Evolutionary conservation across 2,113 vertebrate genomes (phyloP).

Genomic region (Regulus satrapa): DNA sequence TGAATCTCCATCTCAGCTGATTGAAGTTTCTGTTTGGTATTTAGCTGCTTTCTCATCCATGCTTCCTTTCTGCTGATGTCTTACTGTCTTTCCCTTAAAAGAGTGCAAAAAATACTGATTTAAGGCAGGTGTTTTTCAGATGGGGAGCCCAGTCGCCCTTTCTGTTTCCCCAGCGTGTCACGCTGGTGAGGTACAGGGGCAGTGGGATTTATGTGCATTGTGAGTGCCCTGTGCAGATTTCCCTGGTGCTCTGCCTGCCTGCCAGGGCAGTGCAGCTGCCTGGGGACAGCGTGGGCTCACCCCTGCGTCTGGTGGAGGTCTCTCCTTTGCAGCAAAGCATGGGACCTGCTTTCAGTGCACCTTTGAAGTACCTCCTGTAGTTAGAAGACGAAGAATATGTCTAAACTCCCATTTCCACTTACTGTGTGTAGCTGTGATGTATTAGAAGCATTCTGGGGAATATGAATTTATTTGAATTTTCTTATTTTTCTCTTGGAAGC

Average conservation of each 20-base stretch:
- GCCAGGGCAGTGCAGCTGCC: not conserved
- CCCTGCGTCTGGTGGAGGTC: not conserved
- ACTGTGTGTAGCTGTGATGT: not conserved
- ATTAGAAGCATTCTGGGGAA: not conserved
- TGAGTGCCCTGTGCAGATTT: not conserved
- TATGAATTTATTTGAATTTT: not conserved
- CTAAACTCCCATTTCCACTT: not conserved
- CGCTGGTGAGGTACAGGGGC: accelerated
- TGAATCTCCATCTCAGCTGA: not conserved
- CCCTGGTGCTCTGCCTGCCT: not conserved
- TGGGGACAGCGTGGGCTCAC: accelerated
- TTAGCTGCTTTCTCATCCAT: not conserved
- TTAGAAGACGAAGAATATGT: not conserved
- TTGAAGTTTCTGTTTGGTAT: not conserved
- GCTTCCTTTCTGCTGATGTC: not conserved
- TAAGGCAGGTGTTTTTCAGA: not conserved
- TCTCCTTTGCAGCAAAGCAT: not conserved
- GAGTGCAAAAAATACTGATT: not conserved
- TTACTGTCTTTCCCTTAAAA: not conserved
- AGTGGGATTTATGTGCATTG: not conserved
- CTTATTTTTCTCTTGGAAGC: not conserved
- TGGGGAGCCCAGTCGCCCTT: not conserved
- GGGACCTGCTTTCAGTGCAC: not conserved
- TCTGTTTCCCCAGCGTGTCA: not conserved
- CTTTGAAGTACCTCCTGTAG: not conserved